Percentiles rank a stretch among this genome's conserved stretches.
These are phyloP conservation scores for Hydropsyche betteni DNA, from an alignment of 2,888 invertebrate genomes.

Conservation along the genomic window DNA sequence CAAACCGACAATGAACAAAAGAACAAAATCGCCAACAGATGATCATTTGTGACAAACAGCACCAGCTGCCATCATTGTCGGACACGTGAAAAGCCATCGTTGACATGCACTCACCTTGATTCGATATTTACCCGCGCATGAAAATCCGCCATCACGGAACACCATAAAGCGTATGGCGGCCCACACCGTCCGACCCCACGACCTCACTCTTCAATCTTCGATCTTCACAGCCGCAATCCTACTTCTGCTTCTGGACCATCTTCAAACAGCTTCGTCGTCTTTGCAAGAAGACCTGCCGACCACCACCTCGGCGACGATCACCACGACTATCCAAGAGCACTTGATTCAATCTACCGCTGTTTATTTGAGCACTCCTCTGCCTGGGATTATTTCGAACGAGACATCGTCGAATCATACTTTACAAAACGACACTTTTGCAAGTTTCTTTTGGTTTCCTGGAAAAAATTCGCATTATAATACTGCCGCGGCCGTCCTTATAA, in stretches of 20 bases:
- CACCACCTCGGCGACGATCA: constrained; percentile 22
- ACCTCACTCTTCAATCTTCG: constrained; percentile 48
- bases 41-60: neutral
- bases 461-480: constrained; percentile 63
- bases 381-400: constrained; percentile 55
- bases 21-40: neutral
- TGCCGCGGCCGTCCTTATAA: constrained; percentile 71
- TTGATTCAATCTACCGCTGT: constrained; percentile 53
- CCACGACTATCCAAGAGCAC: constrained; percentile 31
- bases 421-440: constrained; percentile 41
- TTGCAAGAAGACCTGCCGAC: constrained; percentile 31
- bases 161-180: constrained; percentile 49
- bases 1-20: constrained; percentile 5
- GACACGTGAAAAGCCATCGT: no score
- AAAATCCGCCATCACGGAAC: constrained; percentile 47
- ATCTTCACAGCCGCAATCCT: constrained; percentile 40
- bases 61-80: no score
- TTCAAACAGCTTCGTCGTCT: constrained; percentile 30
- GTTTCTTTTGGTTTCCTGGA: constrained; percentile 54
- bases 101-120: neutral
- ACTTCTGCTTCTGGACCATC: constrained; percentile 42
- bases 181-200: constrained; percentile 44
- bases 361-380: constrained; percentile 57
- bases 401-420: constrained; percentile 59
- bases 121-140: neutral